Evolutionary conservation across 1,140 invertebrate genomes (phyloP).

Genomic region (Harlomillsia oculata): DNA sequence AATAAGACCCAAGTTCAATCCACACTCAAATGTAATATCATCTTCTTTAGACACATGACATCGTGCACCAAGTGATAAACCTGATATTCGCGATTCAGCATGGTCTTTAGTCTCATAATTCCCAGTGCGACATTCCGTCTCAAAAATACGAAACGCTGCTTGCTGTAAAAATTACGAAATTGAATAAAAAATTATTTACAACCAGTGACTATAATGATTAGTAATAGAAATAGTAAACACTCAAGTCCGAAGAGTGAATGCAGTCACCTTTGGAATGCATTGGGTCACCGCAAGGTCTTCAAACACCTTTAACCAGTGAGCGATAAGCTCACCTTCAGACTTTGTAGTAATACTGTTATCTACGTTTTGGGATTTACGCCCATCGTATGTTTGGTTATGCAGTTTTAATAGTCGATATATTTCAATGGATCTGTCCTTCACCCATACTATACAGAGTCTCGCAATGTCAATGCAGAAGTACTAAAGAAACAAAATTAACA

Average conservation of each 20-base stretch:
- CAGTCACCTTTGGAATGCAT: slow-evolving; percentile 29
- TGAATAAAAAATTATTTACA: neutral
- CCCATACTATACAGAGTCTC: slow-evolving; percentile 27
- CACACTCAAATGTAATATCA: slow-evolving; percentile 28
- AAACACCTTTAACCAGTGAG: slow-evolving; percentile 16
- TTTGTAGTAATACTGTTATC: no score
- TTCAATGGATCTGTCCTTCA: slow-evolving; percentile 27
- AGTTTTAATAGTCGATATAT: no score
- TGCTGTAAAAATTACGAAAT: slow-evolving; percentile 19
- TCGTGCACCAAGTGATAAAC: slow-evolving; percentile 31
- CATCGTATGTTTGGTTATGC: no score
- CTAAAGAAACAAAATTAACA: slow-evolving; percentile 8
- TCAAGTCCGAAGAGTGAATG: no score
- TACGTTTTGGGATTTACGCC: no score
- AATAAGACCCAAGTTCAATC: slow-evolving; percentile 33
- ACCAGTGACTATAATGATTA: no score
- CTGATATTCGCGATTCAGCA: slow-evolving; percentile 29
- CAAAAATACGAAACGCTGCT: slow-evolving; percentile 33
- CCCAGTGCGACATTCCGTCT: slow-evolving; percentile 33
- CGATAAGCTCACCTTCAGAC: no score
- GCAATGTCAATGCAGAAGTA: slow-evolving; percentile 32
- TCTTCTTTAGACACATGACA: slow-evolving; percentile 20
- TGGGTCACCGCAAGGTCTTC: slow-evolving; percentile 32
- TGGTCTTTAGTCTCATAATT: slow-evolving; percentile 17
- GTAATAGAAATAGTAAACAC: no score